These are phyloP conservation scores for Drosophila algonquin DNA, from an alignment of 2,888 invertebrate species.

Conservation along the genomic window DNA sequence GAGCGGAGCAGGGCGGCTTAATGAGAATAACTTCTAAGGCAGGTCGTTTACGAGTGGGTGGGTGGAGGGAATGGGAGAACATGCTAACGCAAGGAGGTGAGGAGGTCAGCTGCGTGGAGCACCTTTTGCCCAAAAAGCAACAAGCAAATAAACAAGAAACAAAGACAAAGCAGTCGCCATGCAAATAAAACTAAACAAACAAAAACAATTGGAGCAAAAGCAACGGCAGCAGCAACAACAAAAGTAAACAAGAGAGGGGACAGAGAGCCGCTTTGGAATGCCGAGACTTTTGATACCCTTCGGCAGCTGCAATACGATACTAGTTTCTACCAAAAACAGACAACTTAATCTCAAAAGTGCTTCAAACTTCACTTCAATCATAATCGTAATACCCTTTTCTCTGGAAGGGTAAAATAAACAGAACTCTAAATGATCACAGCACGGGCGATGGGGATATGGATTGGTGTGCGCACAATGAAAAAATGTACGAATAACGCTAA, in stretches of 20 bases:
- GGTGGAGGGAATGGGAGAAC: not conserved
- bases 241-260: slow-evolving; percentile 58
- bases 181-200: slow-evolving; percentile 49
- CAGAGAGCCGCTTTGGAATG: slow-evolving; percentile 19
- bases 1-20: slow-evolving; percentile 28
- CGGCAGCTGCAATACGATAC: not conserved
- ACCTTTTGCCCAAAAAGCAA: slow-evolving; percentile 62
- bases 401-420: slow-evolving; percentile 33
- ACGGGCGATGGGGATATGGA: not conserved
- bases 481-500: slow-evolving; percentile 30
- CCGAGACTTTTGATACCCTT: not conserved
- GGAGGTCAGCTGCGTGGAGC: slow-evolving; percentile 4
- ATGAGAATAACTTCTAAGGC: slow-evolving; percentile 24
- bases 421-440: slow-evolving; percentile 24
- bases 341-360: not conserved
- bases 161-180: slow-evolving; percentile 46
- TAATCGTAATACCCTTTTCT: not conserved
- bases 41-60: not conserved
- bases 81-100: slow-evolving; percentile 1
- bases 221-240: not conserved
- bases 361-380: not conserved
- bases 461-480: slow-evolving; percentile 35
- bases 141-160: slow-evolving; percentile 56
- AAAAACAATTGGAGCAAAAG: slow-evolving; percentile 29
- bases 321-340: not conserved